These are phyloP conservation scores for Coleophora flavipennella DNA, from an alignment of 2,888 invertebrate genomes.

Conservation along the genomic window DNA sequence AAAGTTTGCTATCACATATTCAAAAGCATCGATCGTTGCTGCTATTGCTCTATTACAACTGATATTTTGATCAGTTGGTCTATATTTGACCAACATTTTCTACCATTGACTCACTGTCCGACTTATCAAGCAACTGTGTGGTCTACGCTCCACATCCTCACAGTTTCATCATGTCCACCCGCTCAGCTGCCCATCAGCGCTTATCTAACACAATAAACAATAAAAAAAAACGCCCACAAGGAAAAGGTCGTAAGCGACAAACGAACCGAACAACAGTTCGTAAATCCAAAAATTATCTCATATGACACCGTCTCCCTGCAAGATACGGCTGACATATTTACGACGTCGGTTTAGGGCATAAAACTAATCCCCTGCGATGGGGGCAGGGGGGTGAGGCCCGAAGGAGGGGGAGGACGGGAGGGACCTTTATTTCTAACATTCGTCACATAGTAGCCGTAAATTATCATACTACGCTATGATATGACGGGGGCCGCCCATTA, in stretches of 20 bases:
- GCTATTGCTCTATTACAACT: no score
- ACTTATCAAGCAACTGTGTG: neutral
- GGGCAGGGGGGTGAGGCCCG: slow-evolving; percentile 17
- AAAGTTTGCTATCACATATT: no score
- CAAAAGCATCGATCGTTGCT: no score
- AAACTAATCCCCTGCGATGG: slow-evolving; percentile 57
- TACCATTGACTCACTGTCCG: neutral
- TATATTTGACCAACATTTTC: neutral
- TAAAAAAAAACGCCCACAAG: slow-evolving; percentile 9
- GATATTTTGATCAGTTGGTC: no score
- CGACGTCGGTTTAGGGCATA: slow-evolving; percentile 64
- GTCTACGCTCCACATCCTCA: neutral
- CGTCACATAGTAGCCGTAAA: slow-evolving; percentile 74
- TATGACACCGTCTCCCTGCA: slow-evolving; percentile 42
- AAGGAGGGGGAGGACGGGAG: slow-evolving; percentile 32
- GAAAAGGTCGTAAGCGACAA: slow-evolving; percentile 1
- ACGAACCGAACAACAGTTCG: slow-evolving; percentile 24
- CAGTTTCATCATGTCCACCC: neutral
- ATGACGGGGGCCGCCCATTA: slow-evolving; percentile 74
- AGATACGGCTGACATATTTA: slow-evolving; percentile 70
- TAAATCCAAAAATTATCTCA: slow-evolving; percentile 68
- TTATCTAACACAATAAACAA: slow-evolving; percentile 7
- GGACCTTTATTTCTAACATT: slow-evolving; percentile 73
- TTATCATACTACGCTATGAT: slow-evolving; percentile 74
- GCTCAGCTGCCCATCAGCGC: neutral